A percentile compares a stretch with the other conserved stretches of the same genome.
phyloP scores from a whole-genome alignment of 2,113 vertebrate genomes.

The Pteronura brasiliensis region DNA sequence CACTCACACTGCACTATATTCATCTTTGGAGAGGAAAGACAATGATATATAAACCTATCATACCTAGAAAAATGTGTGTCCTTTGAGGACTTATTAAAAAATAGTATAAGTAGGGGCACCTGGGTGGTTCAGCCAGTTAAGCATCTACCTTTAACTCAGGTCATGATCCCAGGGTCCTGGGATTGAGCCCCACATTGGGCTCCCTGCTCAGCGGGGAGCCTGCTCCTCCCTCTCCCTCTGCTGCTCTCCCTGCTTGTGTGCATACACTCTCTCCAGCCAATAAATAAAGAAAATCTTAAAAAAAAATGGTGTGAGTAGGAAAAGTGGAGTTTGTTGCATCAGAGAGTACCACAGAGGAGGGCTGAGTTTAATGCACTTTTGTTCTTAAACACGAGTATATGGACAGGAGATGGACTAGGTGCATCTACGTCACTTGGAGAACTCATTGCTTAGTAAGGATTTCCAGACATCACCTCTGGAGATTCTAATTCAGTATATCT shows the following conservation, averaged over 20 bases:
- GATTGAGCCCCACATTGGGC: not conserved
- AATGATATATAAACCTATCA: conserved; percentile 20
- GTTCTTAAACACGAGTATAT: not conserved
- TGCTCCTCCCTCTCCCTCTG: too few species aligned
- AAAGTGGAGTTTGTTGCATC: not conserved
- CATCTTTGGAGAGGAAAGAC: not conserved
- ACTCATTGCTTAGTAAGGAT: not conserved
- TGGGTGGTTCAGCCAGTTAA: not conserved
- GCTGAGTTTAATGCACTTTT: not conserved
- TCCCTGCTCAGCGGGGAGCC: too few species aligned
- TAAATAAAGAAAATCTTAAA: too few species aligned
- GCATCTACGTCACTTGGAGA: not conserved
- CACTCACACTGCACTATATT: not conserved
- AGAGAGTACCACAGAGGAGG: not conserved
- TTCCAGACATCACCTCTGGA: not conserved
- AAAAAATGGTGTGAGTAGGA: not conserved
- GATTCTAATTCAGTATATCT: not conserved
- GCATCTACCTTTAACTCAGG: not conserved
- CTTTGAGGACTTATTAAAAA: conserved; percentile 23
- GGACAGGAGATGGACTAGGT: not conserved
- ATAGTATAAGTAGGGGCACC: not conserved
- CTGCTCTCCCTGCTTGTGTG: too few species aligned
- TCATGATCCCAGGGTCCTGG: not conserved
- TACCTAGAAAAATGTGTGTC: conserved; percentile 7
- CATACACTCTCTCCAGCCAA: too few species aligned